A percentile compares a stretch with the other conserved stretches of the same genome.
Evolutionary conservation across 2,888 invertebrate genomes (phyloP).

Genomic region (Drosophila borborema): DNA sequence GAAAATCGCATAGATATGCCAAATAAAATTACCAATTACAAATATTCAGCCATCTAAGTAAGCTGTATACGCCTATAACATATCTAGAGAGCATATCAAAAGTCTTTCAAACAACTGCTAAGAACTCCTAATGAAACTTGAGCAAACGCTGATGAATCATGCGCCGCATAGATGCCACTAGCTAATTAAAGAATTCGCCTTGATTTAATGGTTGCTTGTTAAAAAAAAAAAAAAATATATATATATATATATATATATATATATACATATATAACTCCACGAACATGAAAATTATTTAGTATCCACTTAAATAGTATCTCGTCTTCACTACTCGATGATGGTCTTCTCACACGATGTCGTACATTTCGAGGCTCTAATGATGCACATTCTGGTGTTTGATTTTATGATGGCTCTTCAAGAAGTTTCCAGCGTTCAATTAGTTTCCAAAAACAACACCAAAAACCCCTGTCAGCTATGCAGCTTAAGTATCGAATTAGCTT

Average conservation of each 20-base stretch:
- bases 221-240: neutral
- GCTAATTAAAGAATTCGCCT: neutral
- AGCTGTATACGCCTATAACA: neutral
- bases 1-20: neutral
- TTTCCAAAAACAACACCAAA: neutral
- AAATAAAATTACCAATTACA: no score
- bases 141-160: neutral
- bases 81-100: neutral
- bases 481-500: slow-evolving; percentile 19
- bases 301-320: neutral
- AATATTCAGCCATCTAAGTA: neutral
- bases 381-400: slow-evolving; percentile 1
- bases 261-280: no score
- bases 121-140: neutral
- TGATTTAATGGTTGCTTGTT: neutral
- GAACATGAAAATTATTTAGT: neutral
- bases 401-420: neutral
- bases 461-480: slow-evolving; percentile 1
- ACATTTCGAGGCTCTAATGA: neutral
- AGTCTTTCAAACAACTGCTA: neutral
- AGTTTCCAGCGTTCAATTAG: slow-evolving; percentile 1
- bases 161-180: neutral
- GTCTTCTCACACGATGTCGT: neutral
- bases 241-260: no score
- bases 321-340: neutral